Evolutionary conservation across 2,113 vertebrate genomes (phyloP), one percentile per base, ranked within the genome.

Genomic region (Malurus alboscapulatus): DNA sequence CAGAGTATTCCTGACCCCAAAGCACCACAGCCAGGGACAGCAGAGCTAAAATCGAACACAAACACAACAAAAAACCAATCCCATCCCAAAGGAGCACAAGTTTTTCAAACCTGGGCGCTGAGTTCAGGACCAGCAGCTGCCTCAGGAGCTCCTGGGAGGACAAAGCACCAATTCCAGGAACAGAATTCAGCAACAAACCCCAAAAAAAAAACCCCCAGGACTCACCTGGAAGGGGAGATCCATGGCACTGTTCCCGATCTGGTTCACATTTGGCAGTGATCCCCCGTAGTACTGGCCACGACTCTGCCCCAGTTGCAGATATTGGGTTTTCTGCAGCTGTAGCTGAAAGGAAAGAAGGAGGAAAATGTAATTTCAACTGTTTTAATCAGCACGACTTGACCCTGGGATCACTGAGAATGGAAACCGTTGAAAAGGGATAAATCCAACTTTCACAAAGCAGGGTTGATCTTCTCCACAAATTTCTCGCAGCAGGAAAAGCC

Each of bases 191-290:
- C 26, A 6, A 4, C 3, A 38, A 58, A 47, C 4, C 6, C 69
- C 34, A 34, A 45, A 34, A 34, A 67, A 8, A 69, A 69, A 76
- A 17, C 4, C 0, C 5, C 53, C 4, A 3, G 3, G 40, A 45
- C 98, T 99, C 98, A 99, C 99, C 99, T 99, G 99, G 98, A 99
- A 99, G 96, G 99, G 98, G 96, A 99, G 98, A 97, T 99, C 99
- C 98, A 98, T 98, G 92, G 98, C 98, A 97, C 99, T 98, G 97
- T 98, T 99, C 95, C 99, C 99, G 93, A 99, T 99, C 98, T 99
- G 99, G 97, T 99, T 99, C 97, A 99, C 99, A 90, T 99, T 99
- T 98, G 99, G 99, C 97, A 99, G 97, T 73, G 99, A 99, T 76
- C 99, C 99, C 66, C 99, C 99, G 4, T 99, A 99, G 98, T 98